Base-by-base conservation (phyloP, 35 echinoderm and acorn worm genomes). In the Holothuria glaberrima region DNA sequence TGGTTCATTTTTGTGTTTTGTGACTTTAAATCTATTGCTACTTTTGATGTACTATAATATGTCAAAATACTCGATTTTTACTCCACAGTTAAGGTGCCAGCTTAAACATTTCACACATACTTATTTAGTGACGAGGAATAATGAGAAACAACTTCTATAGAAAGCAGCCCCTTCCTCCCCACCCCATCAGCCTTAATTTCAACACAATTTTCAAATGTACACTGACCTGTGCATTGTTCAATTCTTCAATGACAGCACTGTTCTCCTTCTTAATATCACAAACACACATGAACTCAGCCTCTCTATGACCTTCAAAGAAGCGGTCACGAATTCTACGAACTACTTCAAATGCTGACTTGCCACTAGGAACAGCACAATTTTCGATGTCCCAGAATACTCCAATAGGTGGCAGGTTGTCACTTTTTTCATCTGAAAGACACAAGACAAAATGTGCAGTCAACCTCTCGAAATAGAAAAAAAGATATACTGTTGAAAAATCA, bases 381-480 rank as follows among this genome's bases (percentile, higher is more conserved):
- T 99, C 97, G 48, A 99, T 99, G 82, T 99, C 97, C 97, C 97
- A 99, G 86, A 99, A 99, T 18, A 99, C 97, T 41, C 97, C 97
- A 89, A 99, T 99, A 4, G 97, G 93, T 28, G 97, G 93, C 1
- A 87, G 1, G 38, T 87, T 70, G 26, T 87, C 85, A 66, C 18
- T 12, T 50, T 89, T 88, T 20, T 92, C 91, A 63, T 87, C 82
- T 92, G 70, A 4, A 59, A 27, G 19, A 29, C 25, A 0, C 41
- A 33, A 59, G 22, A 68, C n/a, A 32, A 35, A 52, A 87, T 13
- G 5, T 14, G 16, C 1, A 17, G 9, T 54, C 9, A 54, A 54
- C 5, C 50, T 54, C 50, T 14, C 1, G 13, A 54, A 5, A 54
- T 9, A 9, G 50, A 54, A 54, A 54, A 54, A 5, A 54, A 54